Percentiles rank a stretch among this genome's conserved stretches.
Conservation (phyloP, 2,113 vertebrate genomes). For the Phylloscopus trochiloides region DNA sequence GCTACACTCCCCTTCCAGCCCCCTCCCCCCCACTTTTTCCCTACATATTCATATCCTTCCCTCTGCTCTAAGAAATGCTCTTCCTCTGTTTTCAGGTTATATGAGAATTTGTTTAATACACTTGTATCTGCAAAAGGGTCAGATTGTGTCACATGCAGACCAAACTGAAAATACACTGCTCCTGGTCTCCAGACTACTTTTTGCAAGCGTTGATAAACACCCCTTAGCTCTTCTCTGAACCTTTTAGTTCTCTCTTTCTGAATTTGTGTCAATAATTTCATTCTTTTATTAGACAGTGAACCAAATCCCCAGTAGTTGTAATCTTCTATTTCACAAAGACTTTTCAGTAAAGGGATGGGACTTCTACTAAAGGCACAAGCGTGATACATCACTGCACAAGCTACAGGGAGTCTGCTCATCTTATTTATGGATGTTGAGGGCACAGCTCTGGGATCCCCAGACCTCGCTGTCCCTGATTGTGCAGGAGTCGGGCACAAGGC, state of each 20-base stretch:
- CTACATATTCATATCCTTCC: background rate
- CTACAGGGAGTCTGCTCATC: background rate
- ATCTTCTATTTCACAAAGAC: background rate
- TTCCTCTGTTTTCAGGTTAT: background rate
- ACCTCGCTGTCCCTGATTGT: background rate
- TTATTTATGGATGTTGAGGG: background rate
- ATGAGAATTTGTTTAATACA: background rate
- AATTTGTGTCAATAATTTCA: background rate
- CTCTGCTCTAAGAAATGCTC: background rate
- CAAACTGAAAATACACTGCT: background rate
- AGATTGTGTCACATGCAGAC: background rate
- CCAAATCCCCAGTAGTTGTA: background rate
- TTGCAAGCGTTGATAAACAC: background rate
- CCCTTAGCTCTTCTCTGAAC: background rate
- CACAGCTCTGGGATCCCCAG: background rate
- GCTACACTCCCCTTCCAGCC: rapidly evolving
- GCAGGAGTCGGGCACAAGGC: background rate
- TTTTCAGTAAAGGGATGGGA: background rate
- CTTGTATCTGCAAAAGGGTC: background rate
- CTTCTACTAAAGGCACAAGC: background rate
- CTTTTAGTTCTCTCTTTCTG: background rate
- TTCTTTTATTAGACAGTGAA: background rate
- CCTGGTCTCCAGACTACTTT: background rate
- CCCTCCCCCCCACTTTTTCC: rapidly evolving
- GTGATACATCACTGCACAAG: background rate